Percentiles rank a stretch among this genome's conserved stretches.
phyloP scores from a whole-genome alignment of 2,797 vertebrate genomes.

The Falco cherrug region DNA sequence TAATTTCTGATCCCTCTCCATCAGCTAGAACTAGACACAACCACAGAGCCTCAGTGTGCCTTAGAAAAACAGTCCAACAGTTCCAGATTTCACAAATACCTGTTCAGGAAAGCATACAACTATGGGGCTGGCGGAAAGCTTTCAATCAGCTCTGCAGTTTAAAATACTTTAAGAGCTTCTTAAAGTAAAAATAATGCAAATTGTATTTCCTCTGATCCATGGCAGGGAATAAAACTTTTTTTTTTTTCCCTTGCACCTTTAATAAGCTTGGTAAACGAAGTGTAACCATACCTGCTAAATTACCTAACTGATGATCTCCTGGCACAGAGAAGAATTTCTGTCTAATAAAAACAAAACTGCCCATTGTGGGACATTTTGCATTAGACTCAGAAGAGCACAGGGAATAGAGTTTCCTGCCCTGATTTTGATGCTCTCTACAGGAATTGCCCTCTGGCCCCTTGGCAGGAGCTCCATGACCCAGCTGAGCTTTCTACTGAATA shows the following conservation, averaged over 20 bases:
- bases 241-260: not conserved
- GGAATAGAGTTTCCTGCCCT: constrained; percentile 58
- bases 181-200: constrained; percentile 26
- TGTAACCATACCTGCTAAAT: constrained; percentile 56
- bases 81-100: constrained; percentile 39
- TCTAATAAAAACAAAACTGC: constrained; percentile 57
- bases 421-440: constrained; percentile 67
- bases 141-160: constrained; percentile 10
- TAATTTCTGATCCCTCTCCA: not conserved
- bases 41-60: not conserved
- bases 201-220: not conserved
- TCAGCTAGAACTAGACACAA: not conserved
- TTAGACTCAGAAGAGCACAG: not conserved
- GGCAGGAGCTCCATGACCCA: constrained; percentile 64
- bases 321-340: constrained; percentile 23
- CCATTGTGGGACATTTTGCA: constrained; percentile 40
- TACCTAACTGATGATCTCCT: constrained; percentile 38
- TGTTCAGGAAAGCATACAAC: constrained; percentile 1
- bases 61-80: not conserved
- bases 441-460: constrained; percentile 67
- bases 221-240: not conserved
- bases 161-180: constrained; percentile 13
- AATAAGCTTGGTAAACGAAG: constrained; percentile 36
- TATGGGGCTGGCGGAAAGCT: not conserved
- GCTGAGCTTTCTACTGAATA: constrained; percentile 68